These are phyloP conservation scores for Oreochromis grahami DNA, from an alignment of 2,797 vertebrate genomes.

Conservation along the genomic window DNA sequence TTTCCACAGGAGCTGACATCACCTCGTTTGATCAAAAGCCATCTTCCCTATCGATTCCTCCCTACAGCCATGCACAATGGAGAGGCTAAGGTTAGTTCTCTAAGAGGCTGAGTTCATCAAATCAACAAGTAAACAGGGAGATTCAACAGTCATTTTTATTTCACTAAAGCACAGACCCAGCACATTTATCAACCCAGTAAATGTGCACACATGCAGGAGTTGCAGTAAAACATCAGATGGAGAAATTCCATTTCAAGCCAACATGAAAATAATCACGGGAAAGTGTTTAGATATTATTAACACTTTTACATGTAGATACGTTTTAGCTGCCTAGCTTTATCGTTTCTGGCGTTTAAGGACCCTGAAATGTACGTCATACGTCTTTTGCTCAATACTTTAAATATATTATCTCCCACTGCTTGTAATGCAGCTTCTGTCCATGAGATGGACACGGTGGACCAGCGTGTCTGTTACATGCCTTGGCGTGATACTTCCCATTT, in stretches of 20 bases:
- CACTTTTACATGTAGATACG: not conserved
- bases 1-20: slow-evolving; percentile 87
- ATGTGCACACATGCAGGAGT: not conserved
- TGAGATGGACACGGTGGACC: not conserved
- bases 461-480: not conserved
- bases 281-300: not conserved
- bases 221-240: not conserved
- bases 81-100: slow-evolving; percentile 88
- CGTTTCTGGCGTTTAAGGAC: not conserved
- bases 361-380: not conserved
- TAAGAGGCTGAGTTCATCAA: not conserved
- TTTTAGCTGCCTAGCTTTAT: not conserved
- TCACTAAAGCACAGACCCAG: not conserved
- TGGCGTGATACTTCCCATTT: not conserved
- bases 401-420: not conserved
- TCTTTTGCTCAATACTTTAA: not conserved
- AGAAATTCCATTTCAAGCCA: not conserved
- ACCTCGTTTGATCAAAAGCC: slow-evolving; percentile 97
- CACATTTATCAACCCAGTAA: not conserved
- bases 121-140: not conserved
- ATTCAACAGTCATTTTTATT: not conserved
- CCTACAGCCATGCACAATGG: slow-evolving; percentile 93
- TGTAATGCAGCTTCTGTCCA: not conserved
- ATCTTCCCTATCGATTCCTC: slow-evolving; percentile 93
- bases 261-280: not conserved